A percentile compares a stretch with the other conserved stretches of the same genome.
Evolutionary conservation across 2,113 vertebrate genomes (phyloP).

Genomic region (Fukomys damarensis): DNA sequence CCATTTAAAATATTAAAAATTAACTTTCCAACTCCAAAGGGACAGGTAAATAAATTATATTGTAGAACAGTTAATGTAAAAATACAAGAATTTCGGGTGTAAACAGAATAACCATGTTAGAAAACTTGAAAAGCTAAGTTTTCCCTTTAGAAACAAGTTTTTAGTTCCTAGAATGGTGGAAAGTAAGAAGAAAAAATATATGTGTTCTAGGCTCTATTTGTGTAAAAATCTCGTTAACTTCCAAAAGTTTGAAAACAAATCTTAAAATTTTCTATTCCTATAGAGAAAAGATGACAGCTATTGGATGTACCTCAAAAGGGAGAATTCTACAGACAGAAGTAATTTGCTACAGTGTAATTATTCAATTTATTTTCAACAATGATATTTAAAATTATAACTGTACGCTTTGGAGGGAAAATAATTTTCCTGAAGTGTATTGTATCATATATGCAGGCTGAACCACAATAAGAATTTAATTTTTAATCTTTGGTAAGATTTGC

Average conservation of each 20-base stretch:
- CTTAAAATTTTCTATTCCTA: background rate
- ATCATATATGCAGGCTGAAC: background rate
- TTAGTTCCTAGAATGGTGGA: conserved; percentile 74
- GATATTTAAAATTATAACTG: background rate
- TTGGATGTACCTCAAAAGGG: background rate
- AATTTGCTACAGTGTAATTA: background rate
- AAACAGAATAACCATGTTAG: conserved; percentile 71
- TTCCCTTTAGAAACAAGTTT: conserved; percentile 74
- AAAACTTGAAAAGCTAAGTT: conserved; percentile 39
- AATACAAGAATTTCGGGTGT: conserved; percentile 55
- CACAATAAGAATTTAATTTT: background rate
- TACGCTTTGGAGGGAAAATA: background rate
- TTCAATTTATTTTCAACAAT: background rate
- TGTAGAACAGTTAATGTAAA: conserved; percentile 75
- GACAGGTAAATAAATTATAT: conserved; percentile 69
- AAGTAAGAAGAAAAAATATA: conserved; percentile 55
- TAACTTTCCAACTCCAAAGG: conserved; percentile 67
- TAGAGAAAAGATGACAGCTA: background rate
- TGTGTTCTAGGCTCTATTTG: conserved; percentile 36
- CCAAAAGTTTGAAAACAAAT: conserved; percentile 18
- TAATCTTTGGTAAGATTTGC: background rate
- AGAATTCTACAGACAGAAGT: background rate
- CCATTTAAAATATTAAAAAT: conserved; percentile 59
- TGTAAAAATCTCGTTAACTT: background rate
- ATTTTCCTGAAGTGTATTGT: background rate